Evolutionary conservation across 2,888 invertebrate species (phyloP).

Genomic region (Hecatera dysodea): DNA sequence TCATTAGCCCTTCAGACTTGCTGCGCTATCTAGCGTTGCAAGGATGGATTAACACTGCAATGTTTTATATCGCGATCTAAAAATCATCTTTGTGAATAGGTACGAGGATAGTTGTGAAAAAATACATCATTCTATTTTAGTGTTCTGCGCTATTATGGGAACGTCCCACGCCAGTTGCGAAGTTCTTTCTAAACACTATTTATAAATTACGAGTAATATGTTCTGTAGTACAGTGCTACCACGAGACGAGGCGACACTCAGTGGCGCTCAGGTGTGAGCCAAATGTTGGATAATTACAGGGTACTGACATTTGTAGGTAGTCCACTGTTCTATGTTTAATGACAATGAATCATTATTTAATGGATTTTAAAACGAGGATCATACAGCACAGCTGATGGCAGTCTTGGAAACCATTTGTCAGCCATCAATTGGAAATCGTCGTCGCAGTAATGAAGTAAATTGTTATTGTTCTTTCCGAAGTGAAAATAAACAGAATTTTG

Average conservation of each 20-base stretch:
- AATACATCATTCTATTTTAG: constrained; percentile 72
- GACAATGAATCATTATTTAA: constrained; percentile 64
- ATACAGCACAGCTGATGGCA: constrained; percentile 30
- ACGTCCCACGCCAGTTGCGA: constrained; percentile 75
- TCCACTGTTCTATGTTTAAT: constrained; percentile 46
- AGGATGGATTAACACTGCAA: constrained; percentile 61
- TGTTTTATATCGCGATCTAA: constrained; percentile 59
- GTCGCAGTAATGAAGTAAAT: constrained; percentile 28
- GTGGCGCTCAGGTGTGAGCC: constrained; percentile 71
- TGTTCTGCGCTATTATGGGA: constrained; percentile 68
- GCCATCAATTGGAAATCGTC: constrained; percentile 34
- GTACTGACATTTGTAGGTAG: constrained; percentile 64
- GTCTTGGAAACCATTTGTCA: constrained; percentile 30
- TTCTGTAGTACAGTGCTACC: constrained; percentile 41
- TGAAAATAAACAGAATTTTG: constrained; percentile 41
- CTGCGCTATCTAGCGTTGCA: constrained; percentile 66
- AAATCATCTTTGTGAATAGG: constrained; percentile 59
- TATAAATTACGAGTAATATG: constrained; percentile 56
- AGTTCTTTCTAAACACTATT: constrained; percentile 74
- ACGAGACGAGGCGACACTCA: constrained; percentile 50
- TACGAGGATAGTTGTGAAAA: constrained; percentile 62
- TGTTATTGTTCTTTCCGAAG: constrained; percentile 28
- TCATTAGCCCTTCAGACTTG: constrained; percentile 69
- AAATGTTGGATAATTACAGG: constrained; percentile 68
- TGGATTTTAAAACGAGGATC: constrained; percentile 49